These are phyloP conservation scores for Acanthurus tractus DNA, from an alignment of 2,797 vertebrate genomes.

Conservation along the genomic window DNA sequence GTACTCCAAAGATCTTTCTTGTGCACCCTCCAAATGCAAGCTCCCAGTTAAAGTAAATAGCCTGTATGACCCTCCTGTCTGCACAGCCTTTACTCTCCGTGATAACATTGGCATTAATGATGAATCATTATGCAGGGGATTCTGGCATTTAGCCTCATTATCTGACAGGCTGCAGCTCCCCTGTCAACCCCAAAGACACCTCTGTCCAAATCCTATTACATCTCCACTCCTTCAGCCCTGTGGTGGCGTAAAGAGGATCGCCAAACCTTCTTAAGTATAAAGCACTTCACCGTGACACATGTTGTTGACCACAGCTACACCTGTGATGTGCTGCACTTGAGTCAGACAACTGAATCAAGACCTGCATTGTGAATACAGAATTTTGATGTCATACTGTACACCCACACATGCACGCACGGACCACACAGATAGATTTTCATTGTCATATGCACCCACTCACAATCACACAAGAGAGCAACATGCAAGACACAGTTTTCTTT, in stretches of 20 bases:
- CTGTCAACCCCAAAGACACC: constrained; percentile 59
- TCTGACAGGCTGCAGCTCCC: constrained; percentile 63
- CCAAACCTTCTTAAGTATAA: constrained; percentile 14
- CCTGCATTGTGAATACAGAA: not conserved
- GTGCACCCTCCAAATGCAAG: constrained; percentile 28
- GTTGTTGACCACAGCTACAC: constrained; percentile 44
- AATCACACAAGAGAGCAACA: constrained; percentile 22
- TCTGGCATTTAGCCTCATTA: constrained; percentile 75
- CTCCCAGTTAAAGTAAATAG: constrained; percentile 67
- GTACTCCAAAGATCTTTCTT: constrained; percentile 53
- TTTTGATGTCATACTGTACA: constrained; percentile 6
- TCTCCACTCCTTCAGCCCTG: constrained; percentile 21
- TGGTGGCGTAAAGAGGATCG: constrained; percentile 39
- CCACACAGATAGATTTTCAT: constrained; percentile 20
- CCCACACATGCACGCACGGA: constrained; percentile 33
- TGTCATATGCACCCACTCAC: constrained; percentile 34
- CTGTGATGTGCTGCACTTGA: constrained; percentile 15
- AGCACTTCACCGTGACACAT: constrained; percentile 35
- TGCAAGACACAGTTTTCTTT: constrained; percentile 34
- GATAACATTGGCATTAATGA: constrained; percentile 70
- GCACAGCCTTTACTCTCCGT: constrained; percentile 32
- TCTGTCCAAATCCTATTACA: constrained; percentile 56
- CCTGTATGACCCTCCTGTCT: constrained; percentile 45
- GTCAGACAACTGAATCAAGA: constrained; percentile 22
- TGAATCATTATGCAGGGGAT: constrained; percentile 75